Evolutionary conservation across 2,797 vertebrate species (phyloP).

Genomic region (Vireo griseus): DNA sequence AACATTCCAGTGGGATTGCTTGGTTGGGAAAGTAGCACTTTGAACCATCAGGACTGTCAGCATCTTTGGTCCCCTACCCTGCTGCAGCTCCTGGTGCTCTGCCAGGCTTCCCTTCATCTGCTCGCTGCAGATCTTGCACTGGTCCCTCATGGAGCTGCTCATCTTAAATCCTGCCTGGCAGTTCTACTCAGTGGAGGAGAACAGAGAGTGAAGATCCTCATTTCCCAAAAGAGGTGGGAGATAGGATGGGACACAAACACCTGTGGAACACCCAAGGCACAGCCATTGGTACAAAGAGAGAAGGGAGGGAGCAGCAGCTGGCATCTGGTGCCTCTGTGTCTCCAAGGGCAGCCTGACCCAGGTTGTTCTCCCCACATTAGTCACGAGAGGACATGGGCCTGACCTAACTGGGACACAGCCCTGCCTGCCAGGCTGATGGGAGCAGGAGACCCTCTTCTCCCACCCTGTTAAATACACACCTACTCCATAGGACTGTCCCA

Average conservation of each 20-base stretch:
- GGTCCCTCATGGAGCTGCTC: background rate
- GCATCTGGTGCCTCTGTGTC: background rate
- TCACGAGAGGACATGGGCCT: background rate
- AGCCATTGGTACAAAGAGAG: background rate
- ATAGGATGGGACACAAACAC: background rate
- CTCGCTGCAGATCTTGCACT: background rate
- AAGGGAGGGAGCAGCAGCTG: background rate
- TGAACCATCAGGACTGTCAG: background rate
- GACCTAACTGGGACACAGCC: background rate
- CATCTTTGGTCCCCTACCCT: background rate
- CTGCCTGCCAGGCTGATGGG: background rate
- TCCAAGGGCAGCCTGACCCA: background rate
- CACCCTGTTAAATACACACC: background rate
- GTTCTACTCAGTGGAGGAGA: background rate
- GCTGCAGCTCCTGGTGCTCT: background rate
- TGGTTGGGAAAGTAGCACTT: background rate
- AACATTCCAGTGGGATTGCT: background rate
- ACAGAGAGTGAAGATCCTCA: background rate
- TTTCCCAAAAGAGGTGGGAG: background rate
- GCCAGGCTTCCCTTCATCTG: background rate
- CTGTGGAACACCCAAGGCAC: background rate
- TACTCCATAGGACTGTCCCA: background rate
- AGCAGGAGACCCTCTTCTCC: background rate
- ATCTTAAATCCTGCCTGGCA: background rate
- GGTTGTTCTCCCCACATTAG: background rate